Evolutionary conservation across 2,797 vertebrate species (phyloP), one percentile per base, ranked within the genome.

Genomic region (Bovichtus variegatus): DNA sequence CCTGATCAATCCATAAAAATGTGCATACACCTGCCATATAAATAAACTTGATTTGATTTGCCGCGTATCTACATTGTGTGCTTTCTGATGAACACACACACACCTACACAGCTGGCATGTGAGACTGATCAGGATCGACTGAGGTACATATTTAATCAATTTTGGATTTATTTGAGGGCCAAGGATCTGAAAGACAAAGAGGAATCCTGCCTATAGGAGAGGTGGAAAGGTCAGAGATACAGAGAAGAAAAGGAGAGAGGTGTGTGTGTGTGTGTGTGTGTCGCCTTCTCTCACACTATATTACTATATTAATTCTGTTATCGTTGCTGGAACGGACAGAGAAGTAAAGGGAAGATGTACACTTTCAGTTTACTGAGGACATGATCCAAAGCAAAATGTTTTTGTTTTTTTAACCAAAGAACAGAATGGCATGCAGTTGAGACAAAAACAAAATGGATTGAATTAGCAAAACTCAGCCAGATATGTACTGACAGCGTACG

Each of bases 11-110:
- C 70, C 78, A 1, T 47, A 8, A 0, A 58, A 43, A 23, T 0
- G 6, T 40, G 21, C 13, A 9, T 9, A 41, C 58, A 50, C 67
- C 80, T 72, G 74, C 77, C 71, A 76, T 25, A 49, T n/a, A n/a
- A n/a, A n/a, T n/a, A n/a, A n/a, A n/a, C n/a, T n/a, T n/a, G n/a
- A n/a, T n/a, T n/a, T n/a, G n/a, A n/a, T n/a, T n/a, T n/a, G n/a
- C n/a, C n/a, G n/a, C n/a, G n/a, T 75, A 64, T 58, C 53, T 16
- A 25, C n/a, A 27, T 36, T 4, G 16, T n/a, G 16, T 53, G 57
- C 38, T 55, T 21, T 13, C 34, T 51, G 23, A 76, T 58, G 23
- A 65, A 76, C 50, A 68, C 34, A 27, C 34, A 63, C 29, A 19
- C 21, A 54, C 21, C 71, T 34, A 15, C 27, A 16, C 12, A 59